Base-by-base conservation (phyloP, 2,888 invertebrate species). In the Cerastis rubricosa region DNA sequence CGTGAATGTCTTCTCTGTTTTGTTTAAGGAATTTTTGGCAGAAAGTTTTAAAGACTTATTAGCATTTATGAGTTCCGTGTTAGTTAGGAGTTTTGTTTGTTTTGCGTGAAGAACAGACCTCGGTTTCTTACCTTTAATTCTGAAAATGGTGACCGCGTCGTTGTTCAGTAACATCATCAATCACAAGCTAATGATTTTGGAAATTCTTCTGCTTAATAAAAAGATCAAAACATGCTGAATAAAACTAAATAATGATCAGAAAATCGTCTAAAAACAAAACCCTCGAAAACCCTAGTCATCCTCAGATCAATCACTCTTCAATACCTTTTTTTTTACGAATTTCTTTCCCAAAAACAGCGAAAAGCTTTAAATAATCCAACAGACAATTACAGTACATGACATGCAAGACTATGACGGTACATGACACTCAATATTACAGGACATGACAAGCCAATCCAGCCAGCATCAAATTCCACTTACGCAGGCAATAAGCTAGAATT, bases 341-440 rank as follows among this genome's bases (percentile, higher is more conserved):
- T 47, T 70, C 11, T 67, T 51, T 64, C 14, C 22, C 45, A 59
- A 49, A 63, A 67, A 65, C 45, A 59, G 57, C 12, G 40, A 25
- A 40, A 66, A 4, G 17, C 45, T 67, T 45, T 19, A 67, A 70
- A 66, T 59, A 35, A 74, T 25, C 66, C 19, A 14, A 6, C 35
- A 74, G 43, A 70, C n/a, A 74, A 84, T 83, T 74, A 81, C 61
- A 74, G n/a, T 47, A 4, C 45, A 70, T 82, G 84, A 84, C 74
- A 22, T 25, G 59, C 73, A 59, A 43, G 65, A 40, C n/a, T 49
- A 25, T 59, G 47, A 54, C 35, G 64, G 29, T 54, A 29, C 47
- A 69, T 59, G 74, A 81, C 22, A 65, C 47, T 49, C 64, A 65
- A 47, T 65, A 66, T 80, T 65, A 82, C 35, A 77, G 40, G 51